phyloP scores from a whole-genome alignment of 2,797 vertebrate genomes.

The Sebastes reedi region DNA sequence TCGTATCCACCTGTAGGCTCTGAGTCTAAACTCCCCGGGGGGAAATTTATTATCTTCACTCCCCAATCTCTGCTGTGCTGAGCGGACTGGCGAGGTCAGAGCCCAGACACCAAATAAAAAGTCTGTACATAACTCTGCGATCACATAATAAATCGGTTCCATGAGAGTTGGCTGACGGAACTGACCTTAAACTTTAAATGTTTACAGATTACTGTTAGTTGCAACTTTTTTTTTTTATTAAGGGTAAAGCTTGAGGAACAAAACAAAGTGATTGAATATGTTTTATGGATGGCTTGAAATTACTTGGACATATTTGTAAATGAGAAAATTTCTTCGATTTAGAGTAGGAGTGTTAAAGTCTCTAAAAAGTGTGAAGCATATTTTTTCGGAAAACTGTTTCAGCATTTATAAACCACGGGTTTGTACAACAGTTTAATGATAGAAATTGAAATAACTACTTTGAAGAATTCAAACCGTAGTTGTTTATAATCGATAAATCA shows the following conservation, averaged over 20 bases:
- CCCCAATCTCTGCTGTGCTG: conserved; percentile 16
- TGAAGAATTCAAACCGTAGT: background rate
- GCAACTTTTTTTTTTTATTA: background rate
- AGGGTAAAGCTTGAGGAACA: background rate
- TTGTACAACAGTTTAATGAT: background rate
- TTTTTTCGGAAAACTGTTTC: background rate
- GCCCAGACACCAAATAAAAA: conserved; percentile 29
- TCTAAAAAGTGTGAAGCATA: background rate
- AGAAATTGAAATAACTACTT: background rate
- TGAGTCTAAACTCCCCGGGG: conserved; percentile 26
- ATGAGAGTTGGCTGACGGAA: background rate
- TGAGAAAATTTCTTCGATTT: background rate
- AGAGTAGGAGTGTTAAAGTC: background rate
- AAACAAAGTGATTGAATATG: background rate
- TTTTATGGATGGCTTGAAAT: background rate
- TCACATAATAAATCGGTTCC: conserved; percentile 13
- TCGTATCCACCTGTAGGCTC: conserved; percentile 44
- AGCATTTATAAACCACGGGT: background rate
- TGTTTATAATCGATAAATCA: background rate
- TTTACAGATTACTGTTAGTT: background rate
- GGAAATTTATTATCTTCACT: conserved; percentile 51
- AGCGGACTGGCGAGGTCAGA: conserved; percentile 42
- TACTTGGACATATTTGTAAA: background rate
- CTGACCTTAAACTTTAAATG: conserved; percentile 11
- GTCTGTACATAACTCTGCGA: background rate